These are phyloP conservation scores for Sphenopsis melanotis DNA, from an alignment of 2,797 vertebrate genomes.

Conservation along the genomic window DNA sequence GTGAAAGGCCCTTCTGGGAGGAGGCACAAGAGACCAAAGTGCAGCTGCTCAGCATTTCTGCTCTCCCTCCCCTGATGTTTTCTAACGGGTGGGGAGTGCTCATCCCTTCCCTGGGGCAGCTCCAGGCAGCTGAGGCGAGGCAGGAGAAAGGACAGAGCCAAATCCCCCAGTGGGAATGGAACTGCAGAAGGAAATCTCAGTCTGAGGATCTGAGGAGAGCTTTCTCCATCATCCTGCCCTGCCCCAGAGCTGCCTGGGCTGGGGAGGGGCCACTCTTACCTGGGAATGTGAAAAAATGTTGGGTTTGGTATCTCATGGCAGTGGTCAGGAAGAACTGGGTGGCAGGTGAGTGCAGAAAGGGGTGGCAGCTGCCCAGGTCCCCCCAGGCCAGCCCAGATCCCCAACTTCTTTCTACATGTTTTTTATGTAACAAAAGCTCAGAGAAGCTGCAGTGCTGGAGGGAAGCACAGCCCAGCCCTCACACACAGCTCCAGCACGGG, in stretches of 20 bases:
- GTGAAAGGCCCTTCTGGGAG: not conserved
- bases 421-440: not conserved
- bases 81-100: not conserved
- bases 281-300: not conserved
- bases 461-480: not conserved
- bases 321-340: accelerated
- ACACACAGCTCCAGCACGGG: accelerated
- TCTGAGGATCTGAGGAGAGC: not conserved
- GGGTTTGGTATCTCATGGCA: not conserved
- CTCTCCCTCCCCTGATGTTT: not conserved
- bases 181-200: not conserved
- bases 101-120: not conserved
- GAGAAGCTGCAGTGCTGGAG: not conserved
- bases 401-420: accelerated
- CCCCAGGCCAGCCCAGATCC: not conserved
- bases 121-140: not conserved
- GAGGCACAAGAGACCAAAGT: not conserved
- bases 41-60: not conserved
- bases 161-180: accelerated
- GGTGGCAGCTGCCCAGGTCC: not conserved
- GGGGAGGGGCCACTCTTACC: accelerated
- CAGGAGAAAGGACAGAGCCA: not conserved
- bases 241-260: not conserved
- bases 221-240: not conserved
- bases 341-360: not conserved